These are phyloP conservation scores for Chymomyza costata DNA, from an alignment of 1,140 invertebrate species.

Conservation along the genomic window DNA sequence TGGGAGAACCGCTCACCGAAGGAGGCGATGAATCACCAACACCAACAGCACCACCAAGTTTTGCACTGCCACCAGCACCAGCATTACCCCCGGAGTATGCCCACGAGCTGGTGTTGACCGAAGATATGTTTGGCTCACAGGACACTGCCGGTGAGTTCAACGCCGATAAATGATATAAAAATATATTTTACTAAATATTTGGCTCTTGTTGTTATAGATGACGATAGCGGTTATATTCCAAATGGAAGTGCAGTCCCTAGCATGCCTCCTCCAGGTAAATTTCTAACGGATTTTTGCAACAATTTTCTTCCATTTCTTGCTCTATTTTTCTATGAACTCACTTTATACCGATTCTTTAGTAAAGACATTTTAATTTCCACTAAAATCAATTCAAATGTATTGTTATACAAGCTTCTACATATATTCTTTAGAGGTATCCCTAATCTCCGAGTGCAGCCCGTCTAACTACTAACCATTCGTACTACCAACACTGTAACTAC, in stretches of 20 bases:
- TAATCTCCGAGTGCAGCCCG: conserved; percentile 58
- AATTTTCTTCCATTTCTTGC: neutral
- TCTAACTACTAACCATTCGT: conserved; percentile 50
- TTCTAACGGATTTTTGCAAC: neutral
- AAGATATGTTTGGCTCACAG: conserved; percentile 70
- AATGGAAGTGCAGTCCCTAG: conserved; percentile 60
- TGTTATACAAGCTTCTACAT: conserved; percentile 63
- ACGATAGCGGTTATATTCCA: conserved; percentile 68
- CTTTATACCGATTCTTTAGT: conserved; percentile 48
- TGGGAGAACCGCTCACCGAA: conserved; percentile 84
- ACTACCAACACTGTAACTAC: conserved; percentile 55
- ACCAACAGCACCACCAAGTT: conserved; percentile 83
- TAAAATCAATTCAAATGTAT: conserved; percentile 29
- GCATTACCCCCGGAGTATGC: conserved; percentile 75
- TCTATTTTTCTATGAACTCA: too few species aligned
- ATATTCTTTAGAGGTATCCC: conserved; percentile 64
- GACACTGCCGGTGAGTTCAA: conserved; percentile 61
- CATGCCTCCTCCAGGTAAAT: conserved; percentile 74
- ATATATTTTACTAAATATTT: neutral
- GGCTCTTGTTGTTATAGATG: conserved; percentile 31
- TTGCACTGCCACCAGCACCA: conserved; percentile 82
- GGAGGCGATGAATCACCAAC: conserved; percentile 84
- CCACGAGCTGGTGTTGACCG: conserved; percentile 58
- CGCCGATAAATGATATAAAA: neutral
- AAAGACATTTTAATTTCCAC: conserved; percentile 39